Conservation (phyloP, 37 sponge, comb jelly and placozoan genomes). For the Spongilla lacustris region DNA sequence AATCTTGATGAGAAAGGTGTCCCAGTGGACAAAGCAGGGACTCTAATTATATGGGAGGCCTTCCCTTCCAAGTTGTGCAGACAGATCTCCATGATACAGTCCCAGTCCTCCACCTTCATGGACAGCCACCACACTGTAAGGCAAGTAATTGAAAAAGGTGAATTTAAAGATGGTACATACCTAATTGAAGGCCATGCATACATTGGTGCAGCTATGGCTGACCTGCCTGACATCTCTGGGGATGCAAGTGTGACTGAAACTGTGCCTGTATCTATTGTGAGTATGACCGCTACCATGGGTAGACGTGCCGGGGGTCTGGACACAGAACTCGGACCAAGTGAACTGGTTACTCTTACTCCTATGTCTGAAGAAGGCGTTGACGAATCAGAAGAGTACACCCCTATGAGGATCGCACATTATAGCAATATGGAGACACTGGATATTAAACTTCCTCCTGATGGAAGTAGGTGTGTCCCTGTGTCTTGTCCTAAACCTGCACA, state of each 20-base stretch:
- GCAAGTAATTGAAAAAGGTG: constrained; percentile 24
- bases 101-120: constrained; percentile 26
- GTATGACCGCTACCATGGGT: not conserved
- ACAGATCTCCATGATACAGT: constrained; percentile 63
- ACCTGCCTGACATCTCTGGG: not conserved
- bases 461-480: constrained; percentile 20
- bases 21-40: constrained; percentile 38
- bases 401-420: not conserved
- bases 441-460: not conserved
- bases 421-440: not conserved
- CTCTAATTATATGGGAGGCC: constrained; percentile 72
- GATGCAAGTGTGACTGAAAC: not conserved
- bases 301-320: not conserved
- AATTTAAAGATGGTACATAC: constrained; percentile 33
- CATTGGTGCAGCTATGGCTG: not conserved
- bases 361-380: not conserved
- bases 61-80: constrained; percentile 44
- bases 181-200: not conserved
- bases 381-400: not conserved
- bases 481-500: constrained; percentile 43
- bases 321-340: not conserved
- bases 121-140: constrained; percentile 45
- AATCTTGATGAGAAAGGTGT: constrained; percentile 33
- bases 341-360: not conserved
- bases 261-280: not conserved